Percentiles rank a stretch among this genome's conserved stretches.
Conservation (phyloP, 2,797 vertebrate species). For the Cichlasoma orientale region DNA sequence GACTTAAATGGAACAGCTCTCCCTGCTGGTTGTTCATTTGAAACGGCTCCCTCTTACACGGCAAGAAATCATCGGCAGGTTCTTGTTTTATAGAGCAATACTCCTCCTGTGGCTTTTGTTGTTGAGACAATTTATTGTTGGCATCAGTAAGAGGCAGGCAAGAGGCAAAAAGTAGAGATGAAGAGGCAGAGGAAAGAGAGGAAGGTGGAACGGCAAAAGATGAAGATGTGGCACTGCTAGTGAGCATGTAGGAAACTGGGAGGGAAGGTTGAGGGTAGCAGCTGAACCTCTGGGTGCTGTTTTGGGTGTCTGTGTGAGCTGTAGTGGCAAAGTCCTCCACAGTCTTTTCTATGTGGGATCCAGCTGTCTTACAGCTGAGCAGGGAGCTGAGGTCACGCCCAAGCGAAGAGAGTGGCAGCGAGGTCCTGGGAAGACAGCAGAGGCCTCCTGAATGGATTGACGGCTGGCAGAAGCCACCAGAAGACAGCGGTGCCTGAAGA, state of each 20-base stretch:
- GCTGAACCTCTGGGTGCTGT: slow-evolving; percentile 45
- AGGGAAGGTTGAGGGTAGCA: slow-evolving; percentile 59
- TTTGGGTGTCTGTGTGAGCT: slow-evolving; percentile 66
- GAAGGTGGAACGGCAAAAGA: slow-evolving; percentile 70
- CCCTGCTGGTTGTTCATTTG: slow-evolving; percentile 74
- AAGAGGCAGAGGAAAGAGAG: slow-evolving; percentile 76
- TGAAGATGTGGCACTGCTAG: slow-evolving; percentile 69
- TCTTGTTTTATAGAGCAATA: slow-evolving; percentile 87
- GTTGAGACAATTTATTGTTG: slow-evolving; percentile 47
- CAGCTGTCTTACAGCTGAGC: slow-evolving; percentile 84
- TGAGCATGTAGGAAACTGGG: slow-evolving; percentile 56
- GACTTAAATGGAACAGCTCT: slow-evolving; percentile 76
- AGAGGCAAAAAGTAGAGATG: slow-evolving; percentile 55
- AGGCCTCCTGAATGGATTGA: slow-evolving; percentile 77
- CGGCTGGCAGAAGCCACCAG: slow-evolving; percentile 78
- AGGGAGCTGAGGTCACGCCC: slow-evolving; percentile 83
- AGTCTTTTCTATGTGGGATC: slow-evolving; percentile 82
- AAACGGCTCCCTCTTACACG: slow-evolving; percentile 76
- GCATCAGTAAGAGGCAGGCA: slow-evolving; percentile 43
- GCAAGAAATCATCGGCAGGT: slow-evolving; percentile 83
- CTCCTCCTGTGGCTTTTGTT: slow-evolving; percentile 74
- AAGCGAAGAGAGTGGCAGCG: slow-evolving; percentile 73
- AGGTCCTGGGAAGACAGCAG: slow-evolving; percentile 76
- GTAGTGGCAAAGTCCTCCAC: slow-evolving; percentile 72
- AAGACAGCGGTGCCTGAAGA: slow-evolving; percentile 77